Percentiles rank a stretch among this genome's conserved stretches.
Conservation (phyloP, 2,888 invertebrate species). For the Oxystoma pomonae region DNA sequence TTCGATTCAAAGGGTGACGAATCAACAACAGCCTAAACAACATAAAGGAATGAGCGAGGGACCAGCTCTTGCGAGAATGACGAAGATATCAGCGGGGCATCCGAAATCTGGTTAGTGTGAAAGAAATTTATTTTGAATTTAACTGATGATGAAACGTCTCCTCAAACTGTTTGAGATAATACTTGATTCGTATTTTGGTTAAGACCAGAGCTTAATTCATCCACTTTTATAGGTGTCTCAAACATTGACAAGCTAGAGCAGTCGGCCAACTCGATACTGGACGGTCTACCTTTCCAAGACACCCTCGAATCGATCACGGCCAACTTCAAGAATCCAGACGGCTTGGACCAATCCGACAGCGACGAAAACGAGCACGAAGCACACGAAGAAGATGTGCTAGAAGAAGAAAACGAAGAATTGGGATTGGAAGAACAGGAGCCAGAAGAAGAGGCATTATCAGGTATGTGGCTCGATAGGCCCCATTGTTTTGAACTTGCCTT, state of each 20-base stretch:
- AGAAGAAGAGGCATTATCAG: slow-evolving; percentile 13
- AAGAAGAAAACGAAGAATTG: slow-evolving; percentile 17
- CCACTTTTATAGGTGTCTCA: neutral
- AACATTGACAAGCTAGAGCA: neutral
- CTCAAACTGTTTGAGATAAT: too few relatives aligned
- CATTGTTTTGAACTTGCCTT: too few relatives aligned
- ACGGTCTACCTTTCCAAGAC: slow-evolving; percentile 32
- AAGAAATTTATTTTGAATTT: too few relatives aligned
- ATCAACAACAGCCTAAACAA: slow-evolving; percentile 13
- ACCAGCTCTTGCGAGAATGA: too few relatives aligned
- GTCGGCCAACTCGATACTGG: slow-evolving; percentile 13
- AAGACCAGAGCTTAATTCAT: too few relatives aligned
- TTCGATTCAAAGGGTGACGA: slow-evolving; percentile 35
- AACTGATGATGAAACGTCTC: too few relatives aligned
- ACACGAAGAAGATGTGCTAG: slow-evolving; percentile 24
- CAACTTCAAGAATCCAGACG: slow-evolving; percentile 37
- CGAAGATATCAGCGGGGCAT: too few relatives aligned
- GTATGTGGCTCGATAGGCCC: too few relatives aligned
- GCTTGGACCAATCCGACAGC: slow-evolving; percentile 32
- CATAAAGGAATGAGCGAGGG: neutral
- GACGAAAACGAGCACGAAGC: slow-evolving; percentile 28
- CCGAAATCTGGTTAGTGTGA: too few relatives aligned
- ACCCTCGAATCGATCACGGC: slow-evolving; percentile 46
- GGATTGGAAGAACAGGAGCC: slow-evolving; percentile 16
- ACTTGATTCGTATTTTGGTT: too few relatives aligned